Conservation (phyloP, 2,797 vertebrate species). For the Argya squamiceps region DNA sequence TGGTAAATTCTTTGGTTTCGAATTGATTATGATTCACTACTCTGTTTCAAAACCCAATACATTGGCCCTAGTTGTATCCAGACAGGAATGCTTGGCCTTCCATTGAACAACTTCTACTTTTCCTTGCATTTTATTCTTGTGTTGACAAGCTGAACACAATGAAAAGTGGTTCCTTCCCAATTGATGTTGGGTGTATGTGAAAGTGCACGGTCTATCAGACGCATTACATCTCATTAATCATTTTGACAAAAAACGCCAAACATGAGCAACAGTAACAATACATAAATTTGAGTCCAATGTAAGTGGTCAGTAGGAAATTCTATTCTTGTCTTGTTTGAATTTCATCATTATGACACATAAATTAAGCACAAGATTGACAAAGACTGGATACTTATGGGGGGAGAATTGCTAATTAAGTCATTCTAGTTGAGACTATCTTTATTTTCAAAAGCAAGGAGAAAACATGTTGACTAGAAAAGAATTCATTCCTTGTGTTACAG, state of each 20-base stretch:
- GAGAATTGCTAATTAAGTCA: background rate
- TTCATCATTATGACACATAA: background rate
- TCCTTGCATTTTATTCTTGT: background rate
- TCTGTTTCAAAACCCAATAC: background rate
- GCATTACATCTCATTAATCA: background rate
- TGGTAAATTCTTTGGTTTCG: background rate
- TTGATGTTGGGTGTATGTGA: rapidly evolving
- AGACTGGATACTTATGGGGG: background rate
- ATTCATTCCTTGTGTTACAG: background rate
- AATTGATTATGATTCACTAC: background rate
- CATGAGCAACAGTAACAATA: background rate
- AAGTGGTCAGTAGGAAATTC: background rate
- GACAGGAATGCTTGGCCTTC: background rate
- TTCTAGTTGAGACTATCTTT: background rate
- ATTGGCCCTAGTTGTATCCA: background rate
- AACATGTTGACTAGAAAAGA: background rate
- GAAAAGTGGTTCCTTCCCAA: background rate
- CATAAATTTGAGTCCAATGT: background rate
- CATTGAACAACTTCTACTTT: background rate
- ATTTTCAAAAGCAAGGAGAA: background rate
- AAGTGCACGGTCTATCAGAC: background rate
- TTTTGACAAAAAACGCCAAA: background rate
- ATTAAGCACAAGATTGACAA: background rate
- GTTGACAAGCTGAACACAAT: background rate
- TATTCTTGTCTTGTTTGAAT: background rate